Percentiles rank a stretch among this genome's conserved stretches.
phyloP scores from a whole-genome alignment of 2,888 invertebrate genomes.

The Tetragonisca angustula region DNA sequence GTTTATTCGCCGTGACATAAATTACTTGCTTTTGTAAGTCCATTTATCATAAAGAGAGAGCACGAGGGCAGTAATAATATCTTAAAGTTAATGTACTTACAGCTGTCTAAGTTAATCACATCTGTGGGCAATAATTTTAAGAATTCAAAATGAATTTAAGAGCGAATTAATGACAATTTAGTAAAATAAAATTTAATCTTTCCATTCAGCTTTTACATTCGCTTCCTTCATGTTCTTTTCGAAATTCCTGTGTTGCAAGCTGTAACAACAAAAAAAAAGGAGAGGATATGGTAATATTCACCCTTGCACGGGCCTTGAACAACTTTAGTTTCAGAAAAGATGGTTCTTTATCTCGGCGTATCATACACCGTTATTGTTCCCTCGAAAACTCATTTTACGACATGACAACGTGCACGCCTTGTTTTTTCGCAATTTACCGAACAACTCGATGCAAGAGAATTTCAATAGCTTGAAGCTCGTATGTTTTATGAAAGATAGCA shows the following conservation, averaged over 20 bases:
- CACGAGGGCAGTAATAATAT: too few species aligned
- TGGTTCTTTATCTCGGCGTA: background rate
- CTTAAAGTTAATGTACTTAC: too few species aligned
- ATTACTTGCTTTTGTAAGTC: background rate
- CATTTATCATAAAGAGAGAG: background rate
- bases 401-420: background rate
- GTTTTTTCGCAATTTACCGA: constrained; percentile 1
- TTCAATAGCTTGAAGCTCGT: background rate
- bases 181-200: background rate
- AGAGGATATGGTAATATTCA: background rate
- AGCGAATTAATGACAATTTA: too few species aligned
- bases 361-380: background rate
- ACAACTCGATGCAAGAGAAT: background rate
- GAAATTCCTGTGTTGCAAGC: background rate
- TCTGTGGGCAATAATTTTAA: too few species aligned
- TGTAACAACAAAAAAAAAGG: background rate
- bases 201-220: background rate
- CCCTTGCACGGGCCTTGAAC: too few species aligned
- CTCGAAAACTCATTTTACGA: background rate
- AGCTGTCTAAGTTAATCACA: too few species aligned
- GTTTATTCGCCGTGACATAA: background rate
- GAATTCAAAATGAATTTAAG: too few species aligned
- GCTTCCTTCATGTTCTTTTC: background rate
- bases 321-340: background rate
- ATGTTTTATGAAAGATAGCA: background rate